phyloP scores from a whole-genome alignment of 92 coral and sea anemone genomes.

The Phenganax subtilis region DNA sequence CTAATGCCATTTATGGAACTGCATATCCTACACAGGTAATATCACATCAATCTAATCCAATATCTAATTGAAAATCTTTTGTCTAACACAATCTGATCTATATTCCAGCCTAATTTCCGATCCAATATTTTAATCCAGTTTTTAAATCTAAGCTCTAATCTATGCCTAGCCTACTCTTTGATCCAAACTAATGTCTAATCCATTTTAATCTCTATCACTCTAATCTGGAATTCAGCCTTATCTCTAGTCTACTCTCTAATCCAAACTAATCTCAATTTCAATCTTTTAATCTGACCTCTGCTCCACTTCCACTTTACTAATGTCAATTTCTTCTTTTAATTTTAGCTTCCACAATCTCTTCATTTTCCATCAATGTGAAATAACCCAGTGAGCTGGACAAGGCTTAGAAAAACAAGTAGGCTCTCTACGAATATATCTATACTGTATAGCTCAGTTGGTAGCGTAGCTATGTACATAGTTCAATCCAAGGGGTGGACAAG shows the following conservation, averaged over 20 bases:
- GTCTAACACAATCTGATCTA: no score
- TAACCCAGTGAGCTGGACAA: neutral
- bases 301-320: neutral
- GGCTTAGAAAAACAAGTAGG: neutral
- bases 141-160: no score
- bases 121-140: no score
- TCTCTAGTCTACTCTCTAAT: neutral
- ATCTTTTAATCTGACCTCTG: neutral
- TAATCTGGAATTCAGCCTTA: no score
- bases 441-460: neutral
- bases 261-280: neutral
- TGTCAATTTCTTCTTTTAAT: constrained; percentile 13
- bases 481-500: no score
- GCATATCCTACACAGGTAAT: constrained; percentile 70
- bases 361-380: constrained; percentile 50
- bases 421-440: neutral
- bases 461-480: neutral
- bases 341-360: constrained; percentile 65
- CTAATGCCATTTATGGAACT: constrained; percentile 70
- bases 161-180: no score
- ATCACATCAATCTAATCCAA: neutral
- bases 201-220: neutral
- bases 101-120: no score
- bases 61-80: no score
- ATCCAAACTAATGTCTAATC: no score